Evolutionary conservation across 2,797 vertebrate species (phyloP).

Genomic region (Sebastolobus alascanus): DNA sequence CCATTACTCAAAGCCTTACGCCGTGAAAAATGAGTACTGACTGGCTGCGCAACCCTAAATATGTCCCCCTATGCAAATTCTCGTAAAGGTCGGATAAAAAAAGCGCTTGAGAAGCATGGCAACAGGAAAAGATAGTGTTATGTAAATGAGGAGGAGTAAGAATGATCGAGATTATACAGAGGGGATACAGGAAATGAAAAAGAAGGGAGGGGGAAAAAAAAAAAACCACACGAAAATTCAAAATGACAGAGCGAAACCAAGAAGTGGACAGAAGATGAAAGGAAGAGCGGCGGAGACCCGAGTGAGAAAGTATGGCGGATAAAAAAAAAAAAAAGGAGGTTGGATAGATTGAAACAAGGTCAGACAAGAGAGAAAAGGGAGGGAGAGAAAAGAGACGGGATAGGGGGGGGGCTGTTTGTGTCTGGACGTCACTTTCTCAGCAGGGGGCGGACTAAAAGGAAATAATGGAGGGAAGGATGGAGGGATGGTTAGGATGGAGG

Average conservation of each 20-base stretch:
- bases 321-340: conserved; percentile 58
- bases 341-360: conserved; percentile 83
- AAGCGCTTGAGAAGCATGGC: conserved; percentile 68
- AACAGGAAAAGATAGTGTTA: conserved; percentile 80
- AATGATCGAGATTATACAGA: conserved; percentile 72
- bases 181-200: conserved; percentile 77
- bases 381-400: conserved; percentile 61
- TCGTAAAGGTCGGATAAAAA: conserved; percentile 85
- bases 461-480: conserved; percentile 77
- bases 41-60: conserved; percentile 84
- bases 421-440: conserved; percentile 81
- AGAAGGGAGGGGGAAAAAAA: conserved; percentile 40
- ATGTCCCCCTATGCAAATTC: conserved; percentile 86
- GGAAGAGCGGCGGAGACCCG: conserved; percentile 52
- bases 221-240: conserved; percentile 62
- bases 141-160: conserved; percentile 72
- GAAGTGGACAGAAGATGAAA: conserved; percentile 81
- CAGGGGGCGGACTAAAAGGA: conserved; percentile 79
- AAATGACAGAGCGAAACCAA: conserved; percentile 83
- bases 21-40: conserved; percentile 85
- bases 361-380: conserved; percentile 73
- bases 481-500: conserved; percentile 47
- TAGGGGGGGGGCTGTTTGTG: conserved; percentile 74
- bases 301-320: conserved; percentile 68
- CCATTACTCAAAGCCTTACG: conserved; percentile 84